Evolutionary conservation across 2,888 invertebrate species (phyloP).

Genomic region (Andrena hattorfiana): DNA sequence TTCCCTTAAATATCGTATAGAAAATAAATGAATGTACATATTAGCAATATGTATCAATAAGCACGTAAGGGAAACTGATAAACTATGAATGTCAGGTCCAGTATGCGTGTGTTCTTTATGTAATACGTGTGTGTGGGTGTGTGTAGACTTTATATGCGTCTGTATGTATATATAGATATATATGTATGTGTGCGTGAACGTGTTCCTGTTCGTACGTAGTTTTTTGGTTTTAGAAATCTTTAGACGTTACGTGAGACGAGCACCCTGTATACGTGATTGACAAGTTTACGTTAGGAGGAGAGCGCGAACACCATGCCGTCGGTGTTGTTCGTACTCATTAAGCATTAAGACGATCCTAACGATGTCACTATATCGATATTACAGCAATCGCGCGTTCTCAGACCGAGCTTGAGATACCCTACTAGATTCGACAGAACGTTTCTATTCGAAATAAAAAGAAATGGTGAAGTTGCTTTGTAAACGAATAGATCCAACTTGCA

Average conservation of each 20-base stretch:
- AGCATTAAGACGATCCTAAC: slow-evolving; percentile 27
- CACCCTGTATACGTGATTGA: slow-evolving; percentile 74
- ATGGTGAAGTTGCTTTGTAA: slow-evolving; percentile 7
- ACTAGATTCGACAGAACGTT: slow-evolving; percentile 16
- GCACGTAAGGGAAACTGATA: slow-evolving; percentile 70
- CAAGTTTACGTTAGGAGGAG: slow-evolving; percentile 67
- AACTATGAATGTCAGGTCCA: slow-evolving; percentile 61
- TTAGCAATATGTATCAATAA: slow-evolving; percentile 42
- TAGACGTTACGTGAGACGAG: slow-evolving; percentile 72
- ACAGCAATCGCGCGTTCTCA: slow-evolving; percentile 40
- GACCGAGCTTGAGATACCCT: slow-evolving; percentile 14
- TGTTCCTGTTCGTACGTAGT: slow-evolving; percentile 30
- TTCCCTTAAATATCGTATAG: slow-evolving; percentile 70
- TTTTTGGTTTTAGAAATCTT: slow-evolving; percentile 49
- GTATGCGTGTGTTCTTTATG: slow-evolving; percentile 9
- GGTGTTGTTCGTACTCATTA: slow-evolving; percentile 26
- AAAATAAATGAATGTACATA: slow-evolving; percentile 71
- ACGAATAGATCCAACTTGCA: slow-evolving; percentile 19
- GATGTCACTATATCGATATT: slow-evolving; percentile 22
- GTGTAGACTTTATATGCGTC: slow-evolving; percentile 4
- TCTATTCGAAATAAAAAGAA: slow-evolving; percentile 1
- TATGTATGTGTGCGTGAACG: background rate
- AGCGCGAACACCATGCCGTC: slow-evolving; percentile 46
- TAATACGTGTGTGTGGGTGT: slow-evolving; percentile 19
- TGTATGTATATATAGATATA: slow-evolving; percentile 2